Evolutionary conservation across 2,797 vertebrate genomes (phyloP).

Genomic region (Lophura swinhoii): DNA sequence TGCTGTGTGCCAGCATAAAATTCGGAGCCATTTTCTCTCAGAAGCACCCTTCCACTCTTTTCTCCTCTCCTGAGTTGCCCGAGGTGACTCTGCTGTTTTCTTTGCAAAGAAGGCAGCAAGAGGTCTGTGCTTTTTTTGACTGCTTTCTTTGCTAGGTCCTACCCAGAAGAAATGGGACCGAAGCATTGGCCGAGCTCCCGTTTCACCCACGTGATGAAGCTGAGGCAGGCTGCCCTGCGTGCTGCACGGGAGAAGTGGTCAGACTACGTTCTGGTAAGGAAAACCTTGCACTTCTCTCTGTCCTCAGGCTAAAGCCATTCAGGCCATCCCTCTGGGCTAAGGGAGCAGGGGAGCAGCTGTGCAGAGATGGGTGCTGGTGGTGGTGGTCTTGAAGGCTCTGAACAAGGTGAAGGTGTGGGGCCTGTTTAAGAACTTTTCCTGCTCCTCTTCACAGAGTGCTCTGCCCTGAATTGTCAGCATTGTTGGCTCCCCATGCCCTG

Average conservation of each 20-base stretch:
- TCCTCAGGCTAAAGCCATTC: neutral
- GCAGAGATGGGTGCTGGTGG: neutral
- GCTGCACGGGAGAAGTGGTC: conserved; percentile 93
- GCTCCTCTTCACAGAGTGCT: neutral
- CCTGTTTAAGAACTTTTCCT: neutral
- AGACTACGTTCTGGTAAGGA: conserved; percentile 92
- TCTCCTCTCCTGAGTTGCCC: conserved; percentile 18
- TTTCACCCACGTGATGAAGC: conserved; percentile 94
- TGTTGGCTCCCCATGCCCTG: neutral
- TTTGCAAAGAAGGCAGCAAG: neutral
- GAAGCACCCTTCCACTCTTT: neutral
- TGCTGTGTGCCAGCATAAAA: neutral
- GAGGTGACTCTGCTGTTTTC: conserved; percentile 47
- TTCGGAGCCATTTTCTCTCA: neutral
- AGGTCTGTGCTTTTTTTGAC: neutral
- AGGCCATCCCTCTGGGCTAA: neutral
- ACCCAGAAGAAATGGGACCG: conserved; percentile 94
- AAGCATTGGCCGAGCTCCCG: conserved; percentile 95
- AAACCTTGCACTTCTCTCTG: neutral
- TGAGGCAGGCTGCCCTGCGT: conserved; percentile 92
- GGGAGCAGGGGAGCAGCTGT: neutral
- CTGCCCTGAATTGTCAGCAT: neutral
- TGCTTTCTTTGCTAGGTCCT: conserved; percentile 80
- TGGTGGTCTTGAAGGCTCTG: neutral
- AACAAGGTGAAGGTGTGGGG: neutral